Base-by-base conservation (phyloP, 2,797 vertebrate species). In the Artibeus jamaicensis region DNA sequence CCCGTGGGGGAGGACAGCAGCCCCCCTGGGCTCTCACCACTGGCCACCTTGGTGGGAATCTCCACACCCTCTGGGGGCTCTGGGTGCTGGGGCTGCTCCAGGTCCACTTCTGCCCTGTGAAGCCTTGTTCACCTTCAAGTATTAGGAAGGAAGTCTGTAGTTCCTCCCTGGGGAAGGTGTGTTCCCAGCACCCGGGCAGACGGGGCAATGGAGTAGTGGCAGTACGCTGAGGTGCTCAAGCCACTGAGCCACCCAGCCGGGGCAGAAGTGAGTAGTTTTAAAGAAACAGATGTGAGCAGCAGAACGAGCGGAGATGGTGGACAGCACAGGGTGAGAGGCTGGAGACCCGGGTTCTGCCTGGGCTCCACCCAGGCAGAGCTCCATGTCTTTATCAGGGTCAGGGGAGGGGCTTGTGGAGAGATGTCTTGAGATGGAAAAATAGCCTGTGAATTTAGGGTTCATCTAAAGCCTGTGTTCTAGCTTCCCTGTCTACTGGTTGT, bases 271-370 rank as follows among this genome's bases (percentile, higher is more conserved):
- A 15, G 1, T 26, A 65, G 21, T 5, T 85, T 42, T 48, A 53
- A 74, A 48, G 55, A 68, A 37, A 37, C 5, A 46, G 89, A 62
- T 9, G 1, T 0, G 29, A 55, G 57, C 2, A 11, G 26, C 5
- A 10, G 34, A 4, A 67, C 48, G 59, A 57, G 15, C 4, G 4
- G 67, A 37, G 29, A 46, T 0, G 2, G 50, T 29, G 39, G 39
- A 26, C 29, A 44, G 55, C 22, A 26, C 2, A 0, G 3, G 39
- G 39, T 42, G 39, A n/a, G 42, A 29, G 59, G 29, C 5, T 1
- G 14, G 37, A 44, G 71, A 15, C 62, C 39, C 1, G 22, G 22
- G 19, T n/a, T 84, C 26, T 55, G 1, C 8, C 74, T 18, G n/a
- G 12, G 32, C 14, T 53, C 53, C 7, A 22, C 53, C 53, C 3